These are phyloP conservation scores for Tipula lateralis DNA, from an alignment of 2,888 invertebrate species.

Conservation along the genomic window DNA sequence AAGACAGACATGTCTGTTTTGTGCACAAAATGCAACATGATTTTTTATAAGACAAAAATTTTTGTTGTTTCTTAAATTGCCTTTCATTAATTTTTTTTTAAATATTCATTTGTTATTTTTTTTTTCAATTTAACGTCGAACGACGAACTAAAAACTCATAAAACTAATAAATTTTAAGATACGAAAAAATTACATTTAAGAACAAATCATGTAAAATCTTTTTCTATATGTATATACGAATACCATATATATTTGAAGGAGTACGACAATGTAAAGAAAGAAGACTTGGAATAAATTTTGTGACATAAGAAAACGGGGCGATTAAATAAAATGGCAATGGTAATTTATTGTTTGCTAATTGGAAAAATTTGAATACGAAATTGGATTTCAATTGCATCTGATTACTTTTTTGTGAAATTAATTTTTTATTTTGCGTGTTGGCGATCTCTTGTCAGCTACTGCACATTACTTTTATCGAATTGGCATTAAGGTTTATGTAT, in stretches of 20 bases:
- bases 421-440: not conserved
- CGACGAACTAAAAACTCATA: not conserved
- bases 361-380: not conserved
- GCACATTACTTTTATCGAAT: not conserved
- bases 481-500: not conserved
- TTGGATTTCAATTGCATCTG: not conserved
- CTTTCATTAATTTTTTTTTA: not conserved
- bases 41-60: not conserved
- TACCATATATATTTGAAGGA: not conserved
- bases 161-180: not conserved
- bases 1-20: not conserved
- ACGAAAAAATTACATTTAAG: not conserved
- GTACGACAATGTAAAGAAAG: not conserved
- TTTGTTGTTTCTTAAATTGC: conserved; percentile 7
- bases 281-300: not conserved
- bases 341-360: conserved; percentile 13
- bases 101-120: not conserved
- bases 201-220: not conserved
- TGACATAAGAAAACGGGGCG: not conserved
- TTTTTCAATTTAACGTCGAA: not conserved
- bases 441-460: not conserved
- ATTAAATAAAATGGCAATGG: not conserved
- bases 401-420: not conserved
- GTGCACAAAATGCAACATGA: not conserved
- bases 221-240: not conserved